Conservation (phyloP, 2,113 vertebrate genomes). For the Plecturocebus donacophilus region DNA sequence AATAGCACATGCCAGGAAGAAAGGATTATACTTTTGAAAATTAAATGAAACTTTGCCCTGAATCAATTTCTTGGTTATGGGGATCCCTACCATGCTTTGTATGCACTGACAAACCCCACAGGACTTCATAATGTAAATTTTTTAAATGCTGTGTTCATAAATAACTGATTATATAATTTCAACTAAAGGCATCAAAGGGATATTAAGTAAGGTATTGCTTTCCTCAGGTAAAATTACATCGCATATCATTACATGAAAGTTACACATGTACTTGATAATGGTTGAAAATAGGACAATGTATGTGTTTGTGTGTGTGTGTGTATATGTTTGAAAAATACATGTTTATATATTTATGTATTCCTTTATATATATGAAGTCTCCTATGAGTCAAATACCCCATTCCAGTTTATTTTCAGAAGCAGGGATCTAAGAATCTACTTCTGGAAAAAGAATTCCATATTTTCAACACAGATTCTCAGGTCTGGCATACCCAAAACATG, state of each 20-base stretch:
- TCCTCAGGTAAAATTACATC: neutral
- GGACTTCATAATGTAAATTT: neutral
- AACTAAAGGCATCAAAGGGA: neutral
- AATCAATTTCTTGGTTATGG: neutral
- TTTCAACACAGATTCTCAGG: neutral
- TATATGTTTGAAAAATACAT: neutral
- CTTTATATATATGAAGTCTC: neutral
- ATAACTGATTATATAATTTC: neutral
- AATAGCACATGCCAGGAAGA: neutral
- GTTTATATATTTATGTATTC: neutral
- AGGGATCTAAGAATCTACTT: neutral
- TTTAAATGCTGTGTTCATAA: neutral
- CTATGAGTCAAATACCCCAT: neutral
- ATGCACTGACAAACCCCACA: neutral
- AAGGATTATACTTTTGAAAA: neutral
- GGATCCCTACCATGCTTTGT: neutral
- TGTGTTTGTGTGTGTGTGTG: fast-evolving
- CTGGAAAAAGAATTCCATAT: neutral
- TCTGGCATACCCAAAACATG: neutral
- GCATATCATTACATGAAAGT: neutral
- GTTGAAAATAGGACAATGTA: neutral
- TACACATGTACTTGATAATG: neutral
- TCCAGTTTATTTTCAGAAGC: neutral
- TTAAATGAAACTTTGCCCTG: neutral
- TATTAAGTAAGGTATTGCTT: neutral